Percentiles rank a stretch among this genome's conserved stretches.
Evolutionary conservation across 1,140 invertebrate species (phyloP).

Genomic region (Heliconius nattereri): DNA sequence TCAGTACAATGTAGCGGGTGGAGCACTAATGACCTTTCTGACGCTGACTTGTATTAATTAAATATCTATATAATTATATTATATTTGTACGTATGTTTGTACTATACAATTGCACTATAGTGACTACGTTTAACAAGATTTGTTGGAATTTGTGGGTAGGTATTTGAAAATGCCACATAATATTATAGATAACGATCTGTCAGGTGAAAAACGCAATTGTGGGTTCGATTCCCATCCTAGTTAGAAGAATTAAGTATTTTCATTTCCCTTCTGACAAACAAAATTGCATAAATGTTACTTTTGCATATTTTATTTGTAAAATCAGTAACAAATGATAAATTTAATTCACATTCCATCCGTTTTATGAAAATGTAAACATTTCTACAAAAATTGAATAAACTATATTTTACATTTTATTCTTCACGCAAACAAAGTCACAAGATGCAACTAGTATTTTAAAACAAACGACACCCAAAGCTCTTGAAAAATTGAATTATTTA

Average conservation of each 20-base stretch:
- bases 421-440: no score
- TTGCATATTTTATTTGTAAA: no score
- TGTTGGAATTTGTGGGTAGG: neutral
- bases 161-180: neutral
- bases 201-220: no score
- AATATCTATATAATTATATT: slow-evolving; percentile 1
- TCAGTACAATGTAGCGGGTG: slow-evolving; percentile 30
- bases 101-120: neutral
- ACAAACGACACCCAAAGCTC: neutral
- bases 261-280: no score
- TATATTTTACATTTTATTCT: no score
- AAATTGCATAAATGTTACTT: no score
- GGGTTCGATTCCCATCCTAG: no score
- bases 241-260: no score
- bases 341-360: no score
- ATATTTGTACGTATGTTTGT: neutral
- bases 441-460: neutral
- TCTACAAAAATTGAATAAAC: no score
- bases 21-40: slow-evolving; percentile 33
- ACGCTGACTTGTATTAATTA: slow-evolving; percentile 28
- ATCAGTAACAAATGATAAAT: no score
- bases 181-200: neutral
- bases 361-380: no score
- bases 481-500: neutral
- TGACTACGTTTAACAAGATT: neutral